Evolutionary conservation across 2,797 vertebrate species (phyloP).

Genomic region (Hydrocynus forskahlii): DNA sequence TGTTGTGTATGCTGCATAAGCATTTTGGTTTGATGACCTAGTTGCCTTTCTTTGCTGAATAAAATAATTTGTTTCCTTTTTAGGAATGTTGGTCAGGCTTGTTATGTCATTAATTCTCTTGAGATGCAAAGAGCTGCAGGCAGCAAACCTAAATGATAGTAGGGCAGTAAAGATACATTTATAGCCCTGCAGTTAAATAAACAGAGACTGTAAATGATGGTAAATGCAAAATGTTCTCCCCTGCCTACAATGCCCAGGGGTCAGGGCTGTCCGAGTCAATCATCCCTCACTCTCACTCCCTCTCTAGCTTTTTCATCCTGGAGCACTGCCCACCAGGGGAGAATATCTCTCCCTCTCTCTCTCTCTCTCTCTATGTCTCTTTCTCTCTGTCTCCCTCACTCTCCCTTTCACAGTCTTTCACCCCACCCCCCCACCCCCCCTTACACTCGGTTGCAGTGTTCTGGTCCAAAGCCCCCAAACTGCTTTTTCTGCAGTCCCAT

Average conservation of each 20-base stretch:
- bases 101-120: slow-evolving; percentile 3
- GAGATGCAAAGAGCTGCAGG: slow-evolving; percentile 8
- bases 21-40: not conserved
- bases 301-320: slow-evolving; percentile 27
- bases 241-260: slow-evolving; percentile 35
- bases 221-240: slow-evolving; percentile 34
- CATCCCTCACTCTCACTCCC: slow-evolving; percentile 42
- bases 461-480: slow-evolving; percentile 33
- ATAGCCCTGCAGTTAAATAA: slow-evolving; percentile 7
- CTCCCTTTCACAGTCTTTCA: no score
- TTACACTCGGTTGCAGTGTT: slow-evolving; percentile 22
- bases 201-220: not conserved
- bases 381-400: not conserved
- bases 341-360: not conserved
- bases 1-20: not conserved
- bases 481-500: slow-evolving; percentile 44
- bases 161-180: slow-evolving; percentile 17
- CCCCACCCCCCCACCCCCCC: not conserved
- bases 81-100: not conserved
- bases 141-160: slow-evolving; percentile 5
- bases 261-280: slow-evolving; percentile 51
- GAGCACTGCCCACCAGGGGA: slow-evolving; percentile 17
- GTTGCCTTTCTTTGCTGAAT: not conserved
- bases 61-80: slow-evolving; percentile 1
- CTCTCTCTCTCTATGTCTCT: no score